Percentiles rank a stretch among this genome's conserved stretches.
Evolutionary conservation across 2,113 vertebrate genomes (phyloP).

Genomic region (Ptychochromis oligacanthus): DNA sequence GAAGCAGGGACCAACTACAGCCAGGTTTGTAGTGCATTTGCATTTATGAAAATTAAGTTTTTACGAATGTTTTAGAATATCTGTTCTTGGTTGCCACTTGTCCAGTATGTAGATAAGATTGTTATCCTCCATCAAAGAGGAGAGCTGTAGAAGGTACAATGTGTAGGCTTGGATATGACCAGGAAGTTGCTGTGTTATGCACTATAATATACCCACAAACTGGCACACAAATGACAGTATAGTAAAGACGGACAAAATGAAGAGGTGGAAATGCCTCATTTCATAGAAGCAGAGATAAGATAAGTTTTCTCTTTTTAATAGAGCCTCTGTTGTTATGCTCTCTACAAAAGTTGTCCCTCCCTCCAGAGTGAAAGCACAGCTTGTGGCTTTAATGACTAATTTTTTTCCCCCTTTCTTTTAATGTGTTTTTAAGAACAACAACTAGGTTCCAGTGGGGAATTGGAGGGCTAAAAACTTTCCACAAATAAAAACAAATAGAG

Average conservation of each 20-base stretch:
- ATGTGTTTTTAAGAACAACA: constrained; percentile 9
- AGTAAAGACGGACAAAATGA: constrained; percentile 1
- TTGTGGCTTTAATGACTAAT: neutral
- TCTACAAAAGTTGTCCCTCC: neutral
- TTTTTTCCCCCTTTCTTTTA: neutral
- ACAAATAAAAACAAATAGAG: constrained; percentile 14
- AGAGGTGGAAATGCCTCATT: neutral
- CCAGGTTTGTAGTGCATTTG: too few relatives aligned
- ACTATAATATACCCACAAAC: neutral
- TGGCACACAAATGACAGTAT: neutral
- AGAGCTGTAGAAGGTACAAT: neutral
- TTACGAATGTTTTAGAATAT: neutral
- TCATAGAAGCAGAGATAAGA: constrained; percentile 8
- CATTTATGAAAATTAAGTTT: too few relatives aligned
- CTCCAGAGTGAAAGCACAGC: neutral
- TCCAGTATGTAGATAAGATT: neutral
- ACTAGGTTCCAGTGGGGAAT: constrained; percentile 2
- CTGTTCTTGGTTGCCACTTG: neutral
- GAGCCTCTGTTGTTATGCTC: neutral
- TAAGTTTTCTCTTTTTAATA: neutral
- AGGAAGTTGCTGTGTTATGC: neutral
- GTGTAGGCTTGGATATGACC: neutral
- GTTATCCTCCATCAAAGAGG: neutral
- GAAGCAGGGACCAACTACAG: neutral
- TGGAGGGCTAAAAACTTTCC: neutral